Conservation (phyloP, 2,888 invertebrate species). For the Agonopterix subpropinquella region DNA sequence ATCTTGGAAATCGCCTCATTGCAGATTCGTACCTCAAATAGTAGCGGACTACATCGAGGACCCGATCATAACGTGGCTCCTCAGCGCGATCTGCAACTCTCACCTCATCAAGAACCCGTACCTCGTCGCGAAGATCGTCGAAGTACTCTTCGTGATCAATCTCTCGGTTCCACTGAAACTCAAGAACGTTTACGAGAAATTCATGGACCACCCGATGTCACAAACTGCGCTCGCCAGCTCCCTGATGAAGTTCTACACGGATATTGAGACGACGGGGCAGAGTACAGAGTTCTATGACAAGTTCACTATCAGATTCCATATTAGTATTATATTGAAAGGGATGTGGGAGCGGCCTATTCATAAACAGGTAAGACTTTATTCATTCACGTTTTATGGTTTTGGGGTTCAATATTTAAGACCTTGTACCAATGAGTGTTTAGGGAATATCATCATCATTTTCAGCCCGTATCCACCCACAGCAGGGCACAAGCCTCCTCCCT, state of each 20-base stretch:
- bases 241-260: conserved; percentile 98
- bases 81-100: conserved; percentile 92
- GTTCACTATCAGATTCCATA: conserved; percentile 98
- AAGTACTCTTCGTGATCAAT: conserved; percentile 89
- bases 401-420: neutral
- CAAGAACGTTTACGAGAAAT: conserved; percentile 80
- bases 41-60: conserved; percentile 87
- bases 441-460: too few relatives aligned
- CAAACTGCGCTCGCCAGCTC: conserved; percentile 89
- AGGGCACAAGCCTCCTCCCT: too few relatives aligned
- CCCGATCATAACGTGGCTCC: conserved; percentile 89
- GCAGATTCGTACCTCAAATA: conserved; percentile 84
- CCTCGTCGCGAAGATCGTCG: conserved; percentile 96
- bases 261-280: conserved; percentile 97
- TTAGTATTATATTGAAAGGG: conserved; percentile 96
- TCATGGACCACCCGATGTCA: conserved; percentile 88
- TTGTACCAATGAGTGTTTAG: neutral
- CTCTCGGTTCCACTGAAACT: conserved; percentile 75
- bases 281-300: conserved; percentile 99
- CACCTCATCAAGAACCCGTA: conserved; percentile 97
- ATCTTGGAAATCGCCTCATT: neutral
- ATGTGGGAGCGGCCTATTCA: conserved; percentile 97
- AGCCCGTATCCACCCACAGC: too few relatives aligned
- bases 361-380: conserved; percentile 50
- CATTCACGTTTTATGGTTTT: conserved; percentile 18